phyloP scores from a whole-genome alignment of 35 echinoderm and acorn worm species.

The Hemicentrotus pulcherrimus region DNA sequence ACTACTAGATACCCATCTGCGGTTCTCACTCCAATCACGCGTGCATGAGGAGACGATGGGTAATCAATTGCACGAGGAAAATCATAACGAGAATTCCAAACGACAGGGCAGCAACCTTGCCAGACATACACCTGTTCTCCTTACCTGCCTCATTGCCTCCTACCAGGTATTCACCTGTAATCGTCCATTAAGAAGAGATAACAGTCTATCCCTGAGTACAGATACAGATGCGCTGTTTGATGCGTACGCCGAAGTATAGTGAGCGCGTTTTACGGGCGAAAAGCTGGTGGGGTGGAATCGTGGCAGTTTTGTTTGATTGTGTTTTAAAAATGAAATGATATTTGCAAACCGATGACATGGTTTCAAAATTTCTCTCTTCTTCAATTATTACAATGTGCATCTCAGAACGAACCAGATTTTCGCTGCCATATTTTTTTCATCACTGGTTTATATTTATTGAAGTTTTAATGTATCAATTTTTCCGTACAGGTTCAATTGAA shows the following conservation, averaged over 20 bases:
- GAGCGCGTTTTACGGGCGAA: too few species aligned
- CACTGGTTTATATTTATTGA: too few species aligned
- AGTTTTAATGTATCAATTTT: too few species aligned
- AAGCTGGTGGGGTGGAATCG: too few species aligned
- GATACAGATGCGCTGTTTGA: neutral
- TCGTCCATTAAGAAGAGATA: conserved; percentile 4
- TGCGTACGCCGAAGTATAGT: neutral
- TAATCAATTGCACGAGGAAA: neutral
- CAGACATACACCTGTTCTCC: neutral
- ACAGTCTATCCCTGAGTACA: neutral
- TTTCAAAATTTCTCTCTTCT: too few species aligned
- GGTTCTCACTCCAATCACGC: neutral
- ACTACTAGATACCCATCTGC: neutral
- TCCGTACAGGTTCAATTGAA: too few species aligned
- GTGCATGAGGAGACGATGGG: neutral
- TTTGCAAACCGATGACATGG: too few species aligned
- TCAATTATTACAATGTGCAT: too few species aligned
- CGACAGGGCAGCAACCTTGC: neutral
- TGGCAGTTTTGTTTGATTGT: too few species aligned
- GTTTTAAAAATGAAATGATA: too few species aligned
- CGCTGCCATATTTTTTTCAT: too few species aligned
- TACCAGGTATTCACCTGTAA: conserved; percentile 17
- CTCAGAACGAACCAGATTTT: too few species aligned
- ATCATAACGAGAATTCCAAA: neutral
- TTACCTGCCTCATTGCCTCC: conserved; percentile 15